Percentiles rank a stretch among this genome's conserved stretches.
Conservation (phyloP, 2,113 vertebrate genomes). For the Tychaedon coryphoeus region DNA sequence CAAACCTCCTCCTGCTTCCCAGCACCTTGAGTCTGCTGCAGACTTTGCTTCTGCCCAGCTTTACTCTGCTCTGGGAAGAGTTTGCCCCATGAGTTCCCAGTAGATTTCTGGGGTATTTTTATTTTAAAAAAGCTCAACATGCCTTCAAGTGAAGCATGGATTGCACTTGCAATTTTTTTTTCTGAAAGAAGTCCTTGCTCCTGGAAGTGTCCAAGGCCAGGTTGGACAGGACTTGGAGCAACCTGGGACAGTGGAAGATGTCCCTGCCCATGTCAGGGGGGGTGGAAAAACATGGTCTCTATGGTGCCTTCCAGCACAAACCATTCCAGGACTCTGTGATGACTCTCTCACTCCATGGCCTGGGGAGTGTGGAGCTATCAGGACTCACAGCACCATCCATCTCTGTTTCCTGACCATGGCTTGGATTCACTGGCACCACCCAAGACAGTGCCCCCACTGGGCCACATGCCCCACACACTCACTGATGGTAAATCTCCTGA, state of each 20-base stretch:
- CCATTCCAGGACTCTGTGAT: not conserved
- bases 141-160: not conserved
- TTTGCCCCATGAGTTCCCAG: not conserved
- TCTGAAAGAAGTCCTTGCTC: not conserved
- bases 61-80: not conserved
- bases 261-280: not conserved
- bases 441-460: not conserved
- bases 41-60: not conserved
- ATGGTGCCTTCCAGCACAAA: not conserved
- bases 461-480: not conserved
- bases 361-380: not conserved
- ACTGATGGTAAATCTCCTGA: not conserved
- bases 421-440: not conserved
- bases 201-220: not conserved
- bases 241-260: not conserved
- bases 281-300: too few species aligned
- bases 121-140: accelerated
- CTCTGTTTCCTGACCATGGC: accelerated
- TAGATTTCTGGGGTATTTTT: not conserved
- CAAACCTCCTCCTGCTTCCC: not conserved
- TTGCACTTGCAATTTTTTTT: not conserved
- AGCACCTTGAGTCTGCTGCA: not conserved
- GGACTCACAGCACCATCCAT: not conserved
- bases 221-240: not conserved
- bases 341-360: not conserved